Base-by-base conservation (phyloP, 2,888 invertebrate species). In the Nemapogon koenigi region DNA sequence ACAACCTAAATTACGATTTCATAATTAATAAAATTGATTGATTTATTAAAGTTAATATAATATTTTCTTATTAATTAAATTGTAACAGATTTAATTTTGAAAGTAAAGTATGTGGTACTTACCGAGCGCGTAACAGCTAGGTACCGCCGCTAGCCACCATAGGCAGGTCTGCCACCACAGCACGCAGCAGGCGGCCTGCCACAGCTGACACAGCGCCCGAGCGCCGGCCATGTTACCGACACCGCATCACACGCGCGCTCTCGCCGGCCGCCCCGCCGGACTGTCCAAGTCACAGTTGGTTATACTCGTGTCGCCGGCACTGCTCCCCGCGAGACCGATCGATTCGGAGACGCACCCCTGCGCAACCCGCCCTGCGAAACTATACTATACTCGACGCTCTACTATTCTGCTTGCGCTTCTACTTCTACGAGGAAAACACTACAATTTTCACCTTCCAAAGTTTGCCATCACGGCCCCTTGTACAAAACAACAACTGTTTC, bases 141-240 rank as follows among this genome's bases (percentile, higher is more conserved):
- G n/a, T n/a, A n/a, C n/a, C n/a, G n/a, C n/a, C n/a, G n/a, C n/a
- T 64, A 79, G 75, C 78, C 76, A 78, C 76, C 76, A 79, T 70
- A 73, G 73, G 70, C 67, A 59, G 54, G 67, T 66, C 64, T 78
- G 73, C 78, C 76, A 78, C 76, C 76, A 79, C 71, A 73, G 73
- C 69, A 67, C 70, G 63, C 65, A 73, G 68, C 69, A 72, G 68
- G 65, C 75, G 76, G 71, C 68, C 61, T 71, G 69, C 70, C 79
- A n/a, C n/a, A n/a, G n/a, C n/a, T n/a, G n/a, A n/a, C n/a, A n/a
- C n/a, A n/a, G 79, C 76, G 79, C 70, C 78, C 76, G 76, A 73
- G 73, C 73, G 79, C 75, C 76, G 79, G 79, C 72, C 80, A 79
- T 79, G 38, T 73, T 60, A 79, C 70, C 68, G 75, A 59, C 65